These are phyloP conservation scores for Acrocephalus scirpaceus DNA, from an alignment of 2,797 vertebrate species.

Conservation along the genomic window DNA sequence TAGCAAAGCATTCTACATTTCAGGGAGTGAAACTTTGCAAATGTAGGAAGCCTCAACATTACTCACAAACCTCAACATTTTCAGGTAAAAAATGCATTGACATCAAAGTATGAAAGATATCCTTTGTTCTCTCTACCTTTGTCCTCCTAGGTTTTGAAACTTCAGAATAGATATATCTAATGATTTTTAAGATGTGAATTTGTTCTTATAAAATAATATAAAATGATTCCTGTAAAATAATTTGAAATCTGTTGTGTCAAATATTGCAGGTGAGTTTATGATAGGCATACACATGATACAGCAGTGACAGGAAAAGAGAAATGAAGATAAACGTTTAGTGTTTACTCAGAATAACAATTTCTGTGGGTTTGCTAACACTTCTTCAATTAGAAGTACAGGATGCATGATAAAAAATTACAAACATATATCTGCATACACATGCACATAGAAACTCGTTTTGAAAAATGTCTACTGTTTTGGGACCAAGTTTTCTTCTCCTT, in stretches of 20 bases:
- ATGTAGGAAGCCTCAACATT: neutral
- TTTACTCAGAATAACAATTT: neutral
- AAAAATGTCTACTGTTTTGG: neutral
- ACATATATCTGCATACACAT: no score
- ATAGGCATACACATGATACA: neutral
- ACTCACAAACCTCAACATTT: neutral
- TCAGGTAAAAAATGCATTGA: neutral
- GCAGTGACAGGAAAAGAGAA: neutral
- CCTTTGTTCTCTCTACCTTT: neutral
- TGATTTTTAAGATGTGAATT: neutral
- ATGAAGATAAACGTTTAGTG: neutral
- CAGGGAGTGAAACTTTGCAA: neutral
- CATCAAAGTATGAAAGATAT: neutral
- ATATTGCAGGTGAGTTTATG: neutral
- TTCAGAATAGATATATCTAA: neutral
- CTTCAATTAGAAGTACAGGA: neutral
- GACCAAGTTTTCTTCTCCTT: neutral
- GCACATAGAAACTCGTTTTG: neutral
- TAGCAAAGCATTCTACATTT: neutral
- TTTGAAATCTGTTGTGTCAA: neutral
- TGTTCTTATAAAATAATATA: neutral
- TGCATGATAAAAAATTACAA: neutral
- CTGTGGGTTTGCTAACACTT: neutral
- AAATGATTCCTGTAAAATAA: neutral
- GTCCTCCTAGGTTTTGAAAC: neutral